These are phyloP conservation scores for Coecobrya sp. DNA, from an alignment of 2,888 invertebrate species.

Conservation along the genomic window DNA sequence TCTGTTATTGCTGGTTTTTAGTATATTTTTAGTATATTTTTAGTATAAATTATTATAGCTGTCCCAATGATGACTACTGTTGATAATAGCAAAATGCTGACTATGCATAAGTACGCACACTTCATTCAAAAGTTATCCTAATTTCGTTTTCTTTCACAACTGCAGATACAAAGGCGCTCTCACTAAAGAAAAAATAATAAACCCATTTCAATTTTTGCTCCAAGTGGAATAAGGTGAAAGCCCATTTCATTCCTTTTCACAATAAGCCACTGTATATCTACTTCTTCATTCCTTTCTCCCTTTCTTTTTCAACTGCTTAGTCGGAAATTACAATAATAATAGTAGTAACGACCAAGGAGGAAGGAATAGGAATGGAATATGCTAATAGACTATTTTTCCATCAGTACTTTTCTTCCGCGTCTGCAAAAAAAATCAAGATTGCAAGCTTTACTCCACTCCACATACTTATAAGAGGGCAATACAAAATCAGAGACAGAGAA, in stretches of 20 bases:
- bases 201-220: slow-evolving; percentile 8
- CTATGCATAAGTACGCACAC: background rate
- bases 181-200: background rate
- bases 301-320: slow-evolving; percentile 2
- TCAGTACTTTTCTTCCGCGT: slow-evolving; percentile 16
- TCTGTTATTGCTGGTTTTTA: no score
- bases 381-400: slow-evolving; percentile 57
- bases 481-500: background rate
- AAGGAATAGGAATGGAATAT: slow-evolving; percentile 64
- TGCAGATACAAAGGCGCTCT: background rate
- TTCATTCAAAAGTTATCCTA: slow-evolving; percentile 11
- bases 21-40: no score
- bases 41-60: no score
- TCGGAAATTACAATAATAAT: slow-evolving; percentile 43
- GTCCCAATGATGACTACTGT: background rate
- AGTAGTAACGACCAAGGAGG: slow-evolving; percentile 6
- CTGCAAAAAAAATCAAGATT: background rate
- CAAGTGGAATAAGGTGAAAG: background rate
- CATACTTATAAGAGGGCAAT: background rate
- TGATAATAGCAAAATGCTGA: slow-evolving; percentile 29
- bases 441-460: background rate
- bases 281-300: background rate
- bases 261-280: background rate
- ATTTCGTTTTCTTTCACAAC: background rate
- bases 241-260: slow-evolving; percentile 8